phyloP scores from a whole-genome alignment of 2,797 vertebrate species.

The Liasis olivaceus region DNA sequence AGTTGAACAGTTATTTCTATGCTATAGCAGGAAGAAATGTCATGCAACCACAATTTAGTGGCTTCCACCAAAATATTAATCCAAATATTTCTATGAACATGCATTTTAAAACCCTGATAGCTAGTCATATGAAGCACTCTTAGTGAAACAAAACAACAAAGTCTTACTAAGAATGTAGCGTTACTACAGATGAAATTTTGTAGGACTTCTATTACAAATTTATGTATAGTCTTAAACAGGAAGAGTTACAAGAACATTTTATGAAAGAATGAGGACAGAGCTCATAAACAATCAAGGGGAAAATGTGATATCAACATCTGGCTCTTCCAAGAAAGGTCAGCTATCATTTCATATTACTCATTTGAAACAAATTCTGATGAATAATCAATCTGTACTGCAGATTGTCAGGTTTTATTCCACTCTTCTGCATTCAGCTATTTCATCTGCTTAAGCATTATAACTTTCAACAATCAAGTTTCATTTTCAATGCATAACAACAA shows the following conservation, averaged over 20 bases:
- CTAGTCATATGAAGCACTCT: not conserved
- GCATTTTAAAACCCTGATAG: not conserved
- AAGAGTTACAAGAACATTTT: constrained; percentile 17
- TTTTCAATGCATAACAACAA: not conserved
- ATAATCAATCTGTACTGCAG: not conserved
- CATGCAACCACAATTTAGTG: not conserved
- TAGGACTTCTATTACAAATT: constrained; percentile 18
- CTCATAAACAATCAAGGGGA: constrained; percentile 33
- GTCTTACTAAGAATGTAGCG: constrained; percentile 9
- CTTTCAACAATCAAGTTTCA: constrained; percentile 2
- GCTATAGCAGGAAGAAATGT: not conserved
- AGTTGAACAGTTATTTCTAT: not conserved
- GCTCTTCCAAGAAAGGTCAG: constrained; percentile 8
- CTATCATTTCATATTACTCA: constrained; percentile 11
- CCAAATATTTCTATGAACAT: not conserved
- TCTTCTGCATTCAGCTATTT: not conserved
- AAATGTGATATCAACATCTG: constrained; percentile 24
- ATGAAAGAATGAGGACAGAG: constrained; percentile 11
- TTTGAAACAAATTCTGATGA: constrained; percentile 1
- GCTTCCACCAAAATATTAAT: not conserved
- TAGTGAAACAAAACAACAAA: not conserved
- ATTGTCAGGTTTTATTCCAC: constrained; percentile 10
- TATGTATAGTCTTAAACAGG: constrained; percentile 14
- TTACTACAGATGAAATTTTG: not conserved
- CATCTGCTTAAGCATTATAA: constrained; percentile 18